Percentiles rank a stretch among this genome's conserved stretches.
These are phyloP conservation scores for Callipepla squamata DNA, from an alignment of 2,113 vertebrate species.

Conservation along the genomic window DNA sequence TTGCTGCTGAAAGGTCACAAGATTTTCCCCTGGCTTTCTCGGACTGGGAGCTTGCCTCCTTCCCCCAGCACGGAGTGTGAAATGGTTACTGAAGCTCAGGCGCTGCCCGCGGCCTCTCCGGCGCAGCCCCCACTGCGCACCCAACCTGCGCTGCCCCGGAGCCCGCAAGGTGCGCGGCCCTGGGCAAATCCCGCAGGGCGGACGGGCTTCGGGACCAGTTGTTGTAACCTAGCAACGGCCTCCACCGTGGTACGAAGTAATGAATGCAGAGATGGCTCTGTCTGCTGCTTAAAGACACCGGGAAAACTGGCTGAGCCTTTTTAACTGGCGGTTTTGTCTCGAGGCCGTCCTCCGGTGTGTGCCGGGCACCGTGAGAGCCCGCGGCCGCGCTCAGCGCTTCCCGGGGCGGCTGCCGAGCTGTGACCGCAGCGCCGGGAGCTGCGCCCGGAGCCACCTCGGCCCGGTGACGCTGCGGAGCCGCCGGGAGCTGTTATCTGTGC, in stretches of 20 bases:
- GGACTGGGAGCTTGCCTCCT: not conserved
- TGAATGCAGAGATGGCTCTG: not conserved
- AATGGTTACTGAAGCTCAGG: too few relatives aligned
- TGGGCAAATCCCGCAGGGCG: not conserved
- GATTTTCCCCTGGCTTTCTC: not conserved
- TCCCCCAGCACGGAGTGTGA: too few relatives aligned
- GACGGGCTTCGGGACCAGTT: not conserved
- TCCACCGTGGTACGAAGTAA: not conserved
- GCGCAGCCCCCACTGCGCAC: accelerated
- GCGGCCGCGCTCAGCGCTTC: accelerated
- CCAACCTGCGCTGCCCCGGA: not conserved
- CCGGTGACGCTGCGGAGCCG: accelerated
- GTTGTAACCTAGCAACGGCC: conserved; percentile 54
- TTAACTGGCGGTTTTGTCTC: not conserved
- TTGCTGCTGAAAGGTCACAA: not conserved
- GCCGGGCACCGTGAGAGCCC: accelerated
- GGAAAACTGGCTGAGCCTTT: not conserved
- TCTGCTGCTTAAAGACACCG: not conserved
- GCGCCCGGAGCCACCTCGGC: accelerated
- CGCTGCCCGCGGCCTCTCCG: not conserved
- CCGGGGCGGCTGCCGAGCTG: not conserved
- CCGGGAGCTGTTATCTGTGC: accelerated
- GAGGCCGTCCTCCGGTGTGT: not conserved
- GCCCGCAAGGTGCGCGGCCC: not conserved
- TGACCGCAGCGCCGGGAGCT: too few relatives aligned